Percentiles rank a stretch among this genome's conserved stretches.
These are phyloP conservation scores for Cephus sareptanus DNA, from an alignment of 2,888 invertebrate species.

Conservation along the genomic window DNA sequence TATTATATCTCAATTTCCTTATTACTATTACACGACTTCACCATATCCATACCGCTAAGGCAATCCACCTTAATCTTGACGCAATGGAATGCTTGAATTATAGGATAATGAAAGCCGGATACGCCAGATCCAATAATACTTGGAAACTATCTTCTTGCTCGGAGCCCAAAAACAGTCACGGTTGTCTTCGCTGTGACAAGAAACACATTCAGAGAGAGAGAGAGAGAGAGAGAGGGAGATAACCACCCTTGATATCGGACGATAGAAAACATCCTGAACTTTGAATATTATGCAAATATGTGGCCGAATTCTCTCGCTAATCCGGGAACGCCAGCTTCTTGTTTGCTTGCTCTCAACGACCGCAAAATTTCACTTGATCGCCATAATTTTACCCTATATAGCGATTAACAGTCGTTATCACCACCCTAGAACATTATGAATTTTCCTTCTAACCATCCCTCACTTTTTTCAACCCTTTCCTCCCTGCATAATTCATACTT, in stretches of 20 bases:
- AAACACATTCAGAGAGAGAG: neutral
- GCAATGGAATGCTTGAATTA: slow-evolving; percentile 4
- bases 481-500: no score
- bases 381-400: no score
- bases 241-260: neutral
- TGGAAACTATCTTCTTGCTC: slow-evolving; percentile 19
- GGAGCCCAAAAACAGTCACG: slow-evolving; percentile 9
- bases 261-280: slow-evolving; percentile 13
- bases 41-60: neutral
- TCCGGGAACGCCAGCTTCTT: no score
- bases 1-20: slow-evolving; percentile 26
- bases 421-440: no score
- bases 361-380: no score
- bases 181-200: slow-evolving; percentile 7
- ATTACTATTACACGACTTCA: slow-evolving; percentile 34
- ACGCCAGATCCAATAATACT: slow-evolving; percentile 13
- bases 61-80: neutral
- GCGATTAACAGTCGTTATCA: no score
- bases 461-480: no score
- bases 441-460: no score
- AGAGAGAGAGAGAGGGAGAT: neutral
- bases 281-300: slow-evolving; percentile 17
- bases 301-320: neutral
- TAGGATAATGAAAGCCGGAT: neutral
- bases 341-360: no score